Conservation (phyloP, 2,797 vertebrate species). For the Ibycter americanus region DNA sequence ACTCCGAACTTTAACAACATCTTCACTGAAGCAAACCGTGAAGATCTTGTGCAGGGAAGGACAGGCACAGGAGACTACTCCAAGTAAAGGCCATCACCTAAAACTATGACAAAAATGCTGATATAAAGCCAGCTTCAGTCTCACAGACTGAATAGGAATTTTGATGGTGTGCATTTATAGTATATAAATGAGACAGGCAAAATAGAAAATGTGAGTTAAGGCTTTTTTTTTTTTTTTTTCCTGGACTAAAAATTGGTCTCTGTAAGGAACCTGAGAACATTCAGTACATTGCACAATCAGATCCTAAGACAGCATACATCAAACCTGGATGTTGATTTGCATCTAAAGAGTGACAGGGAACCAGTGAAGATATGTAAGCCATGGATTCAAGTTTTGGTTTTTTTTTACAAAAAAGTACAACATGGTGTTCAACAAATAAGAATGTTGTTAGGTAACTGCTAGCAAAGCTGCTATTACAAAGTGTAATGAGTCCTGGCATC, state of each 20-base stretch:
- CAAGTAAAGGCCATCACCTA: background rate
- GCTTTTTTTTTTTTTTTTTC: background rate
- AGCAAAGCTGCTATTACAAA: background rate
- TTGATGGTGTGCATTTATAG: background rate
- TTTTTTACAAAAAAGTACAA: background rate
- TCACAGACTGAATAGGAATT: background rate
- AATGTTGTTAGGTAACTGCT: background rate
- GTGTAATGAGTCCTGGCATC: background rate
- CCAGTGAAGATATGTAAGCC: background rate
- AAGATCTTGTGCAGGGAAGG: background rate
- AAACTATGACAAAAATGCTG: background rate
- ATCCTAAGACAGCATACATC: background rate
- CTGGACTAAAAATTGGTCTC: background rate
- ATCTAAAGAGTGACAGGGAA: background rate
- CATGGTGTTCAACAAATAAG: background rate
- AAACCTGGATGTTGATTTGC: background rate
- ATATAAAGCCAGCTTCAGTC: background rate
- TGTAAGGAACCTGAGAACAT: background rate
- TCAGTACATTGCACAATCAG: background rate
- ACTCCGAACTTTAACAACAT: background rate
- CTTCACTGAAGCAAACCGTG: background rate
- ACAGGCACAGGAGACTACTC: background rate
- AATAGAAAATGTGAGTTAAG: background rate
- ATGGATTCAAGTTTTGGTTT: background rate
- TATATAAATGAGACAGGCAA: background rate